These are phyloP conservation scores for Vombatus ursinus DNA, from an alignment of 2,113 vertebrate genomes.

Conservation along the genomic window DNA sequence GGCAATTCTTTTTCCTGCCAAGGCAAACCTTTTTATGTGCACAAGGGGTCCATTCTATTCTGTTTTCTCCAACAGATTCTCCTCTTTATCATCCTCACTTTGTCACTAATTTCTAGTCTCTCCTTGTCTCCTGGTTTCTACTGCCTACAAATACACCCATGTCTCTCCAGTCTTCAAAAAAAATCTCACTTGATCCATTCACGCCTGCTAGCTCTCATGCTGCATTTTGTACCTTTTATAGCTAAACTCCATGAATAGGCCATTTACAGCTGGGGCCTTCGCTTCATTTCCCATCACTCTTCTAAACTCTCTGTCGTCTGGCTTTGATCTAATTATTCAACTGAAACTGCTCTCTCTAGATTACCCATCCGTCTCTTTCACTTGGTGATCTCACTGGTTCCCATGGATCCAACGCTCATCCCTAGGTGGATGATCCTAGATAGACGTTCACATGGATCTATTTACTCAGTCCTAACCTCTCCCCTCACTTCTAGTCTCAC, in stretches of 20 bases:
- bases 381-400: background rate
- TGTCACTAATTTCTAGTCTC: background rate
- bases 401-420: background rate
- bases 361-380: background rate
- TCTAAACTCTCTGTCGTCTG: background rate
- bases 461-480: background rate
- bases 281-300: background rate
- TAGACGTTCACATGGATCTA: background rate
- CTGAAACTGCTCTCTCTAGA: background rate
- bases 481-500: background rate
- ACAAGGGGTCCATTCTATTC: background rate
- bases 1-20: background rate
- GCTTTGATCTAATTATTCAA: background rate
- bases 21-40: background rate
- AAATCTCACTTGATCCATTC: background rate
- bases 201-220: background rate
- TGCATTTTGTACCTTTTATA: background rate
- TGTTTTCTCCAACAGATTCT: background rate
- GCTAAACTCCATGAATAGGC: background rate
- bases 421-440: background rate
- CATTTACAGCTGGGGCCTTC: background rate
- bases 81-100: background rate
- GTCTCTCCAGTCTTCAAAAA: background rate
- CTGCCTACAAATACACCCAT: background rate
- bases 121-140: background rate